These are phyloP conservation scores for Lordiphosa clarofinis DNA, from an alignment of 1,140 invertebrate species.

Conservation along the genomic window DNA sequence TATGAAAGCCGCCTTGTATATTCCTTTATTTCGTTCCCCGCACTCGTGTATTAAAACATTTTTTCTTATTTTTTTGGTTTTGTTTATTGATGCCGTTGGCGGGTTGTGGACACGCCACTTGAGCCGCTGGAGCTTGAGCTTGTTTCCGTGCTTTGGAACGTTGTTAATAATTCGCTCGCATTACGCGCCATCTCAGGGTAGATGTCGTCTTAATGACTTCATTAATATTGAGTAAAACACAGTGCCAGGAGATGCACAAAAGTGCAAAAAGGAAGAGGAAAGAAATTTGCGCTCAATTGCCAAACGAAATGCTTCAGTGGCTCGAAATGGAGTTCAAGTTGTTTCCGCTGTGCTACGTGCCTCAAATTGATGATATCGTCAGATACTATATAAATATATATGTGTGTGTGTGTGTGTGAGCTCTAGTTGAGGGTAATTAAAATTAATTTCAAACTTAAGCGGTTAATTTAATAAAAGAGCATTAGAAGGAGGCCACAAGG, in stretches of 20 bases:
- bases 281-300: slow-evolving; percentile 57
- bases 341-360: slow-evolving; percentile 45
- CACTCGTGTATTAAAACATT: slow-evolving; percentile 61
- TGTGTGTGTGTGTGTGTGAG: not conserved
- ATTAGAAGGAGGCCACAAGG: slow-evolving; percentile 28
- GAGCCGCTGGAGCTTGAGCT: slow-evolving; percentile 33
- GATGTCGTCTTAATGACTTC: slow-evolving; percentile 76
- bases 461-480: slow-evolving; percentile 48
- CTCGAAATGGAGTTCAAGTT: slow-evolving; percentile 25
- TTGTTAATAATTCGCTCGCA: slow-evolving; percentile 76
- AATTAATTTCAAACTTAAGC: slow-evolving; percentile 64
- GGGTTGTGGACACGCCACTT: slow-evolving; percentile 36
- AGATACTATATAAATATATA: slow-evolving; percentile 1
- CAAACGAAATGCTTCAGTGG: slow-evolving; percentile 58
- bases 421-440: slow-evolving; percentile 45
- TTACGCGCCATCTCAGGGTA: slow-evolving; percentile 71
- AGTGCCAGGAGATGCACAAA: slow-evolving; percentile 17
- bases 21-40: slow-evolving; percentile 39
- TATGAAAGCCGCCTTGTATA: slow-evolving; percentile 68
- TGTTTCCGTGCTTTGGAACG: slow-evolving; percentile 63
- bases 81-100: slow-evolving; percentile 51
- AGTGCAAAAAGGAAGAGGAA: slow-evolving; percentile 23
- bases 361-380: slow-evolving; percentile 44
- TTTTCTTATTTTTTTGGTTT: slow-evolving; percentile 10
- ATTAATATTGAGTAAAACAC: slow-evolving; percentile 77